These are phyloP conservation scores for Ceratotherium simum DNA, from an alignment of 2,113 vertebrate species.

Conservation along the genomic window DNA sequence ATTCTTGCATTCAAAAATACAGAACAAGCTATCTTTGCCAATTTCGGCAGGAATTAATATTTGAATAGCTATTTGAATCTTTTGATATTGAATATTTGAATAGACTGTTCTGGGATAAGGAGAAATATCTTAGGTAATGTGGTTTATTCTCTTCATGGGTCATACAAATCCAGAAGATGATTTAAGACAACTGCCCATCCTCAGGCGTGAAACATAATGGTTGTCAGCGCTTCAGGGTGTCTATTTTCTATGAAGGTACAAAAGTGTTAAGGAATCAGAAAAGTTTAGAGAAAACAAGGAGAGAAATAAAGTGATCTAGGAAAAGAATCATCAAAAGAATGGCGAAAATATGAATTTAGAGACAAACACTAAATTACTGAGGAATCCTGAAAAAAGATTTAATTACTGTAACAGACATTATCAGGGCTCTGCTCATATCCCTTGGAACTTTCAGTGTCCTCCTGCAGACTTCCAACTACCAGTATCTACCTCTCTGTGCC, in stretches of 20 bases:
- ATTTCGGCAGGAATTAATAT: background rate
- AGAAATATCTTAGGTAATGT: background rate
- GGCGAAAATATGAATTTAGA: background rate
- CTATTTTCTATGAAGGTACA: background rate
- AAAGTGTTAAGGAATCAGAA: background rate
- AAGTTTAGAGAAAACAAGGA: constrained; percentile 1
- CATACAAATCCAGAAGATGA: constrained; percentile 5
- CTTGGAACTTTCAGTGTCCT: background rate
- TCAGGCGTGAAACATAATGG: background rate
- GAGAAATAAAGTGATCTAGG: background rate
- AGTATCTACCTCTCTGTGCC: background rate
- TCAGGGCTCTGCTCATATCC: background rate
- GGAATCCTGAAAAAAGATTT: background rate
- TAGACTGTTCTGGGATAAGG: background rate
- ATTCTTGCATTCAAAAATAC: background rate
- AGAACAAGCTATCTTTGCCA: background rate
- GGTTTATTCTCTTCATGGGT: background rate
- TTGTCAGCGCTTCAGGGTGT: background rate
- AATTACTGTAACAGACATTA: background rate
- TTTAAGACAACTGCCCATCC: background rate
- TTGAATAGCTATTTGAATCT: background rate
- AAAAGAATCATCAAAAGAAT: background rate
- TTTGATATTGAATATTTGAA: background rate
- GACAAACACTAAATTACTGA: background rate
- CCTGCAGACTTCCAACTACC: background rate